Percentiles rank a stretch among this genome's conserved stretches.
phyloP scores from a whole-genome alignment of 1,140 invertebrate genomes.

The Nephila pilipes region DNA sequence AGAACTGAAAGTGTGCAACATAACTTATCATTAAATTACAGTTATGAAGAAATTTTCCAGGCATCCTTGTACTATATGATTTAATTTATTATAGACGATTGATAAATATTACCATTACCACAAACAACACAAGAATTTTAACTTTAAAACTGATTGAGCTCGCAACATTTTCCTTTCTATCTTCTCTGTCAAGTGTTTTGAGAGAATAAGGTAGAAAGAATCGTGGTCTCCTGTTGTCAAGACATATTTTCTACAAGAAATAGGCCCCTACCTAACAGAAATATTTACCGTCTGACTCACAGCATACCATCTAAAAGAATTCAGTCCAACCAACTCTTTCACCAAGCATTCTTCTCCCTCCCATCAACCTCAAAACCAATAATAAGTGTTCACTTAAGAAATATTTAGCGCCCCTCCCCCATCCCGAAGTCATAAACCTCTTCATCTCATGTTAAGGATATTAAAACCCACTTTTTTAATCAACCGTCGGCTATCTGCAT shows the following conservation, averaged over 20 bases:
- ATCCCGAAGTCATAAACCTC: background rate
- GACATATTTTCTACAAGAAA: no score
- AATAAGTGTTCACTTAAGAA: conserved; percentile 27
- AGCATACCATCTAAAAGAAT: background rate
- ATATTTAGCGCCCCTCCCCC: background rate
- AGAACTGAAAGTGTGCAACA: no score
- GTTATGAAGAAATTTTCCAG: no score
- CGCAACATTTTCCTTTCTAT: background rate
- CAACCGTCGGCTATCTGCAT: background rate
- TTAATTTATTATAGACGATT: no score
- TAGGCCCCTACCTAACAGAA: no score
- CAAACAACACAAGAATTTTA: no score
- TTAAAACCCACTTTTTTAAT: conserved; percentile 13
- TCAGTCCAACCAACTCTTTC: background rate
- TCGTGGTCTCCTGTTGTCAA: no score
- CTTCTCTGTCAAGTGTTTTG: background rate
- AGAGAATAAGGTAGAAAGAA: no score
- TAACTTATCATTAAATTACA: no score
- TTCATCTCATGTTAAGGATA: background rate
- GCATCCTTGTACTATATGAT: no score
- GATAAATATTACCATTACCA: no score
- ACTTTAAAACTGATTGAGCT: no score
- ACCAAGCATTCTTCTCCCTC: background rate
- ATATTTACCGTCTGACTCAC: background rate
- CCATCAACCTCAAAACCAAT: background rate